These are phyloP conservation scores for Microchrysa polita DNA, from an alignment of 2,888 invertebrate genomes.

Conservation along the genomic window DNA sequence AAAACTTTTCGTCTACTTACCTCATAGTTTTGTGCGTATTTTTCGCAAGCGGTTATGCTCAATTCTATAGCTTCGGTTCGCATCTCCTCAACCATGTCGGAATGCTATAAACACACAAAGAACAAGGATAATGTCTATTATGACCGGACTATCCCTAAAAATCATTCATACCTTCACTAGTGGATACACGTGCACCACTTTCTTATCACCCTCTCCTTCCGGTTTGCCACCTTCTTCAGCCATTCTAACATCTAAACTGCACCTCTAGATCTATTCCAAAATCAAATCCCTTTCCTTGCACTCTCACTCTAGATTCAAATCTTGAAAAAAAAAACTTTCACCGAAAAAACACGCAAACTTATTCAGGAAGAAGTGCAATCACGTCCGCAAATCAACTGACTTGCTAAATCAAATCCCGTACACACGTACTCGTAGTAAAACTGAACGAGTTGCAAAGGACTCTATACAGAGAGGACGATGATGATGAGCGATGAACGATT, in stretches of 20 bases:
- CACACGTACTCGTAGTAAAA: not conserved
- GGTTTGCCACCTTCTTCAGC: conserved; percentile 61
- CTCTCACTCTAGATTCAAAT: not conserved
- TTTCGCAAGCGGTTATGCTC: conserved; percentile 93
- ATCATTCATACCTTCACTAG: conserved; percentile 75
- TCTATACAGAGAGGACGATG: conserved; percentile 3
- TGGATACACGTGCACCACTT: conserved; percentile 83
- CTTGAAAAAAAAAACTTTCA: not conserved
- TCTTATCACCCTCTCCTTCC: conserved; percentile 66
- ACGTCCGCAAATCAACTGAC: not conserved
- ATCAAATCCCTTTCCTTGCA: not conserved
- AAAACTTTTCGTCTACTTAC: too few species aligned
- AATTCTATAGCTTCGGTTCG: conserved; percentile 88
- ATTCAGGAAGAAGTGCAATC: not conserved
- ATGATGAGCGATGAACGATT: conserved; percentile 35
- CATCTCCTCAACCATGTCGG: conserved; percentile 95
- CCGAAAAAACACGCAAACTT: not conserved
- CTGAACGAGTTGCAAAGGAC: too few species aligned
- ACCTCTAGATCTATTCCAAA: too few species aligned
- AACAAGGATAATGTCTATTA: conserved; percentile 7
- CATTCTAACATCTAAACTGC: conserved; percentile 53
- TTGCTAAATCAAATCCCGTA: conserved; percentile 33
- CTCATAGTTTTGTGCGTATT: conserved; percentile 85
- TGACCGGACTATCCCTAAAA: conserved; percentile 45
- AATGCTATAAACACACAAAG: conserved; percentile 64